Evolutionary conservation across 2,113 vertebrate species (phyloP).

Genomic region (Gobius niger): DNA sequence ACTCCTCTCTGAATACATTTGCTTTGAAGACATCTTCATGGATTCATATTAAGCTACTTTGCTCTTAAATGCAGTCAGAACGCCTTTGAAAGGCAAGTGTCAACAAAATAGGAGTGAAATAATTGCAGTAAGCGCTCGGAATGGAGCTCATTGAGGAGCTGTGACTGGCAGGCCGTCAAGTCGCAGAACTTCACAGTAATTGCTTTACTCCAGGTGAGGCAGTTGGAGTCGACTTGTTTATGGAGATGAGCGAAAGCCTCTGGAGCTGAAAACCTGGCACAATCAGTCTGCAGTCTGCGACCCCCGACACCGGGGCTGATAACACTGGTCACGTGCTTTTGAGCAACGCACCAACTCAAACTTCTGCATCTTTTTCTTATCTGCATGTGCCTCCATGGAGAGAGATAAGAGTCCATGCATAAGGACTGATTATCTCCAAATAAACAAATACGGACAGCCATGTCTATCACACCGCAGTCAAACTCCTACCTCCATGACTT

Average conservation of each 20-base stretch:
- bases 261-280: conserved; percentile 42
- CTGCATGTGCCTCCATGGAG: conserved; percentile 38
- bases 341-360: conserved; percentile 50
- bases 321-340: conserved; percentile 51
- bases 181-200: conserved; percentile 53
- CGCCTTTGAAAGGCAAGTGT: conserved; percentile 45
- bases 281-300: conserved; percentile 64
- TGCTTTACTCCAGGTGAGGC: conserved; percentile 54
- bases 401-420: conserved; percentile 71
- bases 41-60: conserved; percentile 41
- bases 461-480: conserved; percentile 66
- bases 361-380: conserved; percentile 71
- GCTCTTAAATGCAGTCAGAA: conserved; percentile 29
- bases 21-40: conserved; percentile 46
- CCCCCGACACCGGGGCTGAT: conserved; percentile 60
- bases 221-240: conserved; percentile 52
- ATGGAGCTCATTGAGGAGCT: conserved; percentile 33
- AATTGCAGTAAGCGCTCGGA: conserved; percentile 30
- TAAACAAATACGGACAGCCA: conserved; percentile 73
- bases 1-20: conserved; percentile 45
- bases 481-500: conserved; percentile 31
- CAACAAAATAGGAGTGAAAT: conserved; percentile 46
- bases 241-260: conserved; percentile 51
- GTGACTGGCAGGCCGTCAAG: conserved; percentile 58
- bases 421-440: conserved; percentile 72